Conservation (phyloP, 2,888 invertebrate genomes). For the Ectemnius cavifrons region DNA sequence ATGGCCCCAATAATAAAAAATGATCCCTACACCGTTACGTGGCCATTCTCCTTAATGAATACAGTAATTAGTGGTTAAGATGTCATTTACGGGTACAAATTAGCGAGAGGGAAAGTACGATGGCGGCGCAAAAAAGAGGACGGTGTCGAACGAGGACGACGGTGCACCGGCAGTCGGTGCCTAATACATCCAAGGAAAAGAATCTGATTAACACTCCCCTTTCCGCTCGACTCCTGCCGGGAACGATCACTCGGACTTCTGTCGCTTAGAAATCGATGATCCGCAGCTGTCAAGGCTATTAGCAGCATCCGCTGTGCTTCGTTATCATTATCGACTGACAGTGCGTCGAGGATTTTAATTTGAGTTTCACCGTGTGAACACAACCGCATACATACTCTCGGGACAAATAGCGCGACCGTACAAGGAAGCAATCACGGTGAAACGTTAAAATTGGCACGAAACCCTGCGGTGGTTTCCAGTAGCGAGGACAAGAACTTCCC, state of each 20-base stretch:
- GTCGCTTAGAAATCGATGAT: conserved; percentile 58
- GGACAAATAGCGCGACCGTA: conserved; percentile 37
- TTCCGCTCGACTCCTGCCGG: conserved; percentile 18
- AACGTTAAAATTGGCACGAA: conserved; percentile 59
- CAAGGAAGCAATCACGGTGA: conserved; percentile 67
- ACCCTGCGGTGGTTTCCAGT: conserved; percentile 53
- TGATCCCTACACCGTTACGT: background rate
- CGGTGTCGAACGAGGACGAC: background rate
- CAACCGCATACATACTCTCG: conserved; percentile 1
- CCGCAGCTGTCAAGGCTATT: conserved; percentile 61
- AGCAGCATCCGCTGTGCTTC: conserved; percentile 53
- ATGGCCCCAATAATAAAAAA: background rate
- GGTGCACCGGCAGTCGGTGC: background rate
- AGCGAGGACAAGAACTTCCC: conserved; percentile 30
- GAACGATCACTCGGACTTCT: conserved; percentile 29
- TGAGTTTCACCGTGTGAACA: conserved; percentile 52
- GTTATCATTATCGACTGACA: conserved; percentile 62
- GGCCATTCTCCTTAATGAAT: conserved; percentile 3
- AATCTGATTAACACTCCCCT: conserved; percentile 37
- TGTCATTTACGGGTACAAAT: conserved; percentile 22
- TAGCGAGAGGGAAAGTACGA: conserved; percentile 26
- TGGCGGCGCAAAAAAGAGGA: background rate
- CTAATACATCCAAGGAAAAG: conserved; percentile 21
- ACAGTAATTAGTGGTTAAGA: conserved; percentile 22
- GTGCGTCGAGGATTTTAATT: conserved; percentile 58